Percentiles rank a stretch among this genome's conserved stretches.
Evolutionary conservation across 2,113 vertebrate genomes (phyloP).

Genomic region (Sinosuthora webbiana): DNA sequence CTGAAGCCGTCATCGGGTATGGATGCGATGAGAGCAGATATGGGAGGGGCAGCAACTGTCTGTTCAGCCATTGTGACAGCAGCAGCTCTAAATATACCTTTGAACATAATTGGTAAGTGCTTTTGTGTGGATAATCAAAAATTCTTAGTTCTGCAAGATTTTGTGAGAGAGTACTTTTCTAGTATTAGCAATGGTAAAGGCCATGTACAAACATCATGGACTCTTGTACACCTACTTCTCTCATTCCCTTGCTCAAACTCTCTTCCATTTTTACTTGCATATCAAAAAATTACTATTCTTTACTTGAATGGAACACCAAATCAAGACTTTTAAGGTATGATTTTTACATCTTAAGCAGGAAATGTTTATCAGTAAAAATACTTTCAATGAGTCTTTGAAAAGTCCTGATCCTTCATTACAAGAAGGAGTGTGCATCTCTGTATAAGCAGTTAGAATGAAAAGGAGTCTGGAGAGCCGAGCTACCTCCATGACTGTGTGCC

Average conservation of each 20-base stretch:
- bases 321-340: not conserved
- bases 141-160: not conserved
- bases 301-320: not conserved
- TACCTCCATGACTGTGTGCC: not conserved
- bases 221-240: not conserved
- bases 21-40: conserved; percentile 96
- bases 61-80: conserved; percentile 91
- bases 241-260: not conserved
- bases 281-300: not conserved
- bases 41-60: conserved; percentile 94
- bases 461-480: not conserved
- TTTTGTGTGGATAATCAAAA: not conserved
- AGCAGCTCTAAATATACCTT: conserved; percentile 84
- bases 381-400: not conserved
- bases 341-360: not conserved
- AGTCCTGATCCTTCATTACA: not conserved
- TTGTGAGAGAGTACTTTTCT: not conserved
- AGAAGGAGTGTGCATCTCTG: not conserved
- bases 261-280: not conserved
- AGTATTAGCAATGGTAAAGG: not conserved
- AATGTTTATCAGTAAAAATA: not conserved
- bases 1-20: conserved; percentile 90
- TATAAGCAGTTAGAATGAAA: not conserved
- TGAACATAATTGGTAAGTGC: conserved; percentile 89
- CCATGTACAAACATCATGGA: not conserved